Evolutionary conservation across 2,113 vertebrate species (phyloP), one percentile per base, ranked within the genome.

Genomic region (Pantherophis guttatus): DNA sequence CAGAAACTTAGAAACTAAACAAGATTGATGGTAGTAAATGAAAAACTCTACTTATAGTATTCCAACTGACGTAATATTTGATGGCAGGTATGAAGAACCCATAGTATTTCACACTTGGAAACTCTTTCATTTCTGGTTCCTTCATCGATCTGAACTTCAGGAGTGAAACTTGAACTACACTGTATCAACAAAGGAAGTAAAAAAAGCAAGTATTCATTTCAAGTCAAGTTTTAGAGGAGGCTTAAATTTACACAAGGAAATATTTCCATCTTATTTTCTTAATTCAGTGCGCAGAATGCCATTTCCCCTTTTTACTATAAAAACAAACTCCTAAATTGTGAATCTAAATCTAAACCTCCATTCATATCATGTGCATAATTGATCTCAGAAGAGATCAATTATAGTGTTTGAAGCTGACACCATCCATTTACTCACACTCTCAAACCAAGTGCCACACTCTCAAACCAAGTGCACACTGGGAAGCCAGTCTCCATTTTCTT

Each of bases 1-100:
- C 55, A 90, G 93, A 93, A 93, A 29, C 50, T 93, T 86, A 93
- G 89, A 91, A 94, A 91, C 75, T 23, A 24, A 50, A 52, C 65
- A 91, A 91, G 62, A 11, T 39, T 29, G 48, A 90, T 86, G 53
- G 8, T 0, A 4, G 88, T 87, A 17, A 93, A 52, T 93, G 89
- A 95, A 92, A 88, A 86, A 94, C 94, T 91, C 0, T 89, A 91
- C 23, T n/a, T 85, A 48, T 26, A 23, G 7, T 10, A 29, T n/a
- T 17, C n/a, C 26, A 50, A 50, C 19, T n/a, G 26, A 90, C 6
- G 1, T 53, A 90, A 50, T 9, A 29, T 50, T 58, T 50, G 58
- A 59, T 89, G 19, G 10, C 26, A 3, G 13, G 12, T 33, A 53
- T 52, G 17, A 5, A 90, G 26, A 17, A 52, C 7, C 89, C 4